phyloP scores from a whole-genome alignment of 2,797 vertebrate species.

The Poecilia gillii region DNA sequence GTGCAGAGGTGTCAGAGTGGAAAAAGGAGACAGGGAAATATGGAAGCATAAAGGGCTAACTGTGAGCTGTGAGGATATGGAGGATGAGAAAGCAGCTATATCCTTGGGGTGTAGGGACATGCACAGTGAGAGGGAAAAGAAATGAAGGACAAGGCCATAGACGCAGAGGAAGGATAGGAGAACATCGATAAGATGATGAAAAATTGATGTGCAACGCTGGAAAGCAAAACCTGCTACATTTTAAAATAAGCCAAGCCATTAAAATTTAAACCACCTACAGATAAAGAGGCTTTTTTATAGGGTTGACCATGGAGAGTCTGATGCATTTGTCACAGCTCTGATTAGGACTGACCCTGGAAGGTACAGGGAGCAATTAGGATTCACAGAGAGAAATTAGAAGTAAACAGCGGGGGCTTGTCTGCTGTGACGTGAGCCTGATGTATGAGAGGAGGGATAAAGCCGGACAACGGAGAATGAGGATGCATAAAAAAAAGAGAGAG shows the following conservation, averaged over 20 bases:
- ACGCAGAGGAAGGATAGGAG: neutral
- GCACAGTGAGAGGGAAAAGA: conserved; percentile 7
- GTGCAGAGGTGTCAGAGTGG: conserved; percentile 35
- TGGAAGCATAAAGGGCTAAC: conserved; percentile 43
- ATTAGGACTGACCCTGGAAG: conserved; percentile 60
- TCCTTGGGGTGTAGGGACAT: conserved; percentile 9
- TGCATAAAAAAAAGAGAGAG: conserved; percentile 24
- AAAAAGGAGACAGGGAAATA: conserved; percentile 33
- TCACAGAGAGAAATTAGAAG: conserved; percentile 66
- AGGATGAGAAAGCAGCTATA: conserved; percentile 25
- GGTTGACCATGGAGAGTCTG: conserved; percentile 17
- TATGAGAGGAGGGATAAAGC: conserved; percentile 66
- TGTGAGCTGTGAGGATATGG: conserved; percentile 41
- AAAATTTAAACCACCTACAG: conserved; percentile 20
- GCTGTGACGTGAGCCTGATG: conserved; percentile 54
- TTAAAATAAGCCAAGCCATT: conserved; percentile 44
- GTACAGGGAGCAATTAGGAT: conserved; percentile 61
- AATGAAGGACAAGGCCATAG: conserved; percentile 1
- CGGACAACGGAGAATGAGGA: conserved; percentile 59
- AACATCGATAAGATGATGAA: conserved; percentile 3
- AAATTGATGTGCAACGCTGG: conserved; percentile 16
- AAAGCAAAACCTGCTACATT: conserved; percentile 22
- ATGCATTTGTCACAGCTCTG: conserved; percentile 53
- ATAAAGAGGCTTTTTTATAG: conserved; percentile 7
- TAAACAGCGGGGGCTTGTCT: conserved; percentile 62